phyloP scores from a whole-genome alignment of 2,888 invertebrate species.

The Strigamia crassipes region DNA sequence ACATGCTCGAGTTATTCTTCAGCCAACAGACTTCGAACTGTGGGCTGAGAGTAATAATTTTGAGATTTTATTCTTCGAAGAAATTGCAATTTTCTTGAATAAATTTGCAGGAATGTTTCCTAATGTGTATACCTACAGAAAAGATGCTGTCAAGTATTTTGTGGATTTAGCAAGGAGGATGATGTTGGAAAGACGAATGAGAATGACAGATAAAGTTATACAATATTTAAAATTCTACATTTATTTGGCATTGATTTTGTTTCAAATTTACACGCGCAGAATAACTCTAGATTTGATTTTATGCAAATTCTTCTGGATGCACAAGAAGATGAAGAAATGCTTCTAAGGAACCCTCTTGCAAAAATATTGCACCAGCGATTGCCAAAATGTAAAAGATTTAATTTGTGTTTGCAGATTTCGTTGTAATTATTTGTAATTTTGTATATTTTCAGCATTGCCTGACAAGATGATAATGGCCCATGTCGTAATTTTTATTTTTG shows the following conservation, averaged over 20 bases:
- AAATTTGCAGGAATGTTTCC: neutral
- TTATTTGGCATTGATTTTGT: too few species aligned
- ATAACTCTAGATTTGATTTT: neutral
- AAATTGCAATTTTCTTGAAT: too few species aligned
- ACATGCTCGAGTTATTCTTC: neutral
- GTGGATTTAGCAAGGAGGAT: neutral
- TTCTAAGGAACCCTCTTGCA: neutral
- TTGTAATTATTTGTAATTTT: neutral
- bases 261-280: neutral
- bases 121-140: neutral
- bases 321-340: slow-evolving; percentile 25
- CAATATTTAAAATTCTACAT: too few species aligned
- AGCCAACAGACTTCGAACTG: neutral
- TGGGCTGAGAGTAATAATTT: neutral
- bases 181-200: neutral
- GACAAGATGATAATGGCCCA: slow-evolving; percentile 40
- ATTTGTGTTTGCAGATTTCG: neutral
- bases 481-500: slow-evolving; percentile 5
- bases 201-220: neutral
- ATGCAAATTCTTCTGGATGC: slow-evolving; percentile 5
- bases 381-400: neutral
- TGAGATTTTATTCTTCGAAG: neutral
- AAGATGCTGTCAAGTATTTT: slow-evolving; percentile 1
- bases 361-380: slow-evolving; percentile 1
- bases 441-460: neutral